Evolutionary conservation across 92 coral and sea anemone genomes (phyloP), one percentile per base, ranked within the genome.

Genomic region (Epizoanthus ramosus): DNA sequence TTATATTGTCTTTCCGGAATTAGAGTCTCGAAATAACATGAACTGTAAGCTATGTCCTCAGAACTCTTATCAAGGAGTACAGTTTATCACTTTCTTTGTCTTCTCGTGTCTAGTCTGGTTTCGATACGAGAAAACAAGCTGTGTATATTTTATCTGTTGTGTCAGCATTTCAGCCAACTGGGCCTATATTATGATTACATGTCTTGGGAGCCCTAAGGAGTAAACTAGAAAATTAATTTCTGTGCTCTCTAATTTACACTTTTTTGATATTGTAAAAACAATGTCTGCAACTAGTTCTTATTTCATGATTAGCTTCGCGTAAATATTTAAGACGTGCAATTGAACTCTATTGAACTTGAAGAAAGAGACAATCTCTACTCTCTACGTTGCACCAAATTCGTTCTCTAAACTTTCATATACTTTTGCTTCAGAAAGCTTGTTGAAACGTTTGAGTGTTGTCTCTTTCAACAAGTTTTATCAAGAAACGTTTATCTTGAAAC

Each of bases 371-470:
- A 47, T 8, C 54, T 47, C 54, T 47, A 47, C 14, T 2, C 54
- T 47, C 13, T 12, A 8, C 54, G 15, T 47, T 47, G 9, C 12
- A 47, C 15, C 54, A 47, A 15, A 47, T 9, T 47, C 13, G 10
- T 8, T 45, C 53, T 45, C 12, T 8, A 12, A 47, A 47, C 8
- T 47, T 0, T 47, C 14, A 10, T 47, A 47, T 47, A 12, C 54
- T 47, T 47, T 47, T 12, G 68, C 54, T 74, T 61, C 56, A 81
- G 65, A 64, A 22, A 72, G 85, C 52, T 68, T 39, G 71, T 75
- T 43, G 43, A 66, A 75, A 79, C 71, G 80, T 70, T 74, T 66
- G 75, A 52, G 68, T 56, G 33, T 59, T 54, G 68, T 61, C 84
- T 75, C 74, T 77, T 73, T 57, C 57, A 14, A 60, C 65, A 73